Evolutionary conservation across 2,797 vertebrate genomes (phyloP).

Genomic region (Glyptemys insculpta): DNA sequence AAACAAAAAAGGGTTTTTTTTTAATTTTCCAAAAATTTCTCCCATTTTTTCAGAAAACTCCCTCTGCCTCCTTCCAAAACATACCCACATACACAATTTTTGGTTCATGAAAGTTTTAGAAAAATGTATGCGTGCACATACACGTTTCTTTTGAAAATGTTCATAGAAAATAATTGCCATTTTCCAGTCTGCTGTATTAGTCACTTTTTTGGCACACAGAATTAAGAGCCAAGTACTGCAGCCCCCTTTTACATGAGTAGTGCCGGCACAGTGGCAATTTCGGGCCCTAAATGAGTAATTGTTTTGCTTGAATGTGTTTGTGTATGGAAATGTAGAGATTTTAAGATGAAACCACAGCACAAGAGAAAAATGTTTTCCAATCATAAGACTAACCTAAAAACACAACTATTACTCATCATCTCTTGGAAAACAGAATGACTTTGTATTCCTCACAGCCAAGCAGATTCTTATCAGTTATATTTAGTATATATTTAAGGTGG

Average conservation of each 20-base stretch:
- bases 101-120: too few species aligned
- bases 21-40: not conserved
- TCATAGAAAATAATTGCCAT: not conserved
- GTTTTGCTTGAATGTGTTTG: rapidly evolving
- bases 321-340: not conserved
- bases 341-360: not conserved
- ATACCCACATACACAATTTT: too few species aligned
- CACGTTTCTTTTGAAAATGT: not conserved
- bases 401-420: not conserved
- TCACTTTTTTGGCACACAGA: not conserved
- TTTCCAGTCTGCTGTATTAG: not conserved
- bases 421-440: conserved; percentile 9
- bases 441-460: not conserved
- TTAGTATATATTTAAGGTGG: not conserved
- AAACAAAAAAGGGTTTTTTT: not conserved
- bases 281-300: rapidly evolving
- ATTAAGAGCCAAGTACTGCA: not conserved
- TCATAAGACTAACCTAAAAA: conserved; percentile 1
- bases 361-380: not conserved
- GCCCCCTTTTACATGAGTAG: not conserved
- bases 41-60: not conserved
- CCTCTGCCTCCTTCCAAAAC: not conserved
- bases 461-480: not conserved
- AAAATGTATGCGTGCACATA: not conserved
- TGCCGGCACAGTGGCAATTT: rapidly evolving